Percentiles rank a stretch among this genome's conserved stretches.
Conservation (phyloP, 30 jellyfish, hydroid and myxozoan genomes). For the Aurelia coerulea region DNA sequence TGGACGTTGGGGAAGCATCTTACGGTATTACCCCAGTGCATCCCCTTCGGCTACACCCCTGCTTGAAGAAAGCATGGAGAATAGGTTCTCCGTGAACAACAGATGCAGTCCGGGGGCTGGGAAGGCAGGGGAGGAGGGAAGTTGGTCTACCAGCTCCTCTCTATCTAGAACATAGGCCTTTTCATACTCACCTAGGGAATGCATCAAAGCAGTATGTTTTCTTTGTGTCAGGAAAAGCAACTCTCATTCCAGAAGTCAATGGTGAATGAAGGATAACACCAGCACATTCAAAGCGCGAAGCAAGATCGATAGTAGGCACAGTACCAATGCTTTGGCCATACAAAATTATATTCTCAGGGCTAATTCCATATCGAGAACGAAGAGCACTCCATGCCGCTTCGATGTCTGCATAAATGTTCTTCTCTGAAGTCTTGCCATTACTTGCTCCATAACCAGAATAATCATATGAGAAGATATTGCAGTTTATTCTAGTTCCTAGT, state of each 20-base stretch:
- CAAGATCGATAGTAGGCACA: conserved; percentile 96
- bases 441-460: conserved; percentile 99
- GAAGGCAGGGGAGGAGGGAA: neutral
- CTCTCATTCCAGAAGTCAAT: conserved; percentile 97
- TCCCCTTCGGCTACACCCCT: no score
- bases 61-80: no score
- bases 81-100: no score
- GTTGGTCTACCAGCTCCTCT: neutral
- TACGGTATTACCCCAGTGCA: no score
- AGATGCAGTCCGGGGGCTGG: no score
- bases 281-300: conserved; percentile 97
- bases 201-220: conserved; percentile 97
- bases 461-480: conserved; percentile 96
- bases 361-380: conserved; percentile 93
- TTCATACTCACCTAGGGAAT: conserved; percentile 88
- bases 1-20: no score
- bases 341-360: conserved; percentile 92
- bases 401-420: conserved; percentile 87
- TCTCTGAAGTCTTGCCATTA: conserved; percentile 95
- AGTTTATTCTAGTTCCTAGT: conserved; percentile 91
- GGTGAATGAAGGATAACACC: conserved; percentile 99
- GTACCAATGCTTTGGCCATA: conserved; percentile 99
- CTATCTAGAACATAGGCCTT: no score
- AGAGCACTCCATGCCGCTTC: conserved; percentile 98
- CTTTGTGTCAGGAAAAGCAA: conserved; percentile 97